Conservation (phyloP, 2,888 invertebrate genomes). For the Mesorhabditis belari region DNA sequence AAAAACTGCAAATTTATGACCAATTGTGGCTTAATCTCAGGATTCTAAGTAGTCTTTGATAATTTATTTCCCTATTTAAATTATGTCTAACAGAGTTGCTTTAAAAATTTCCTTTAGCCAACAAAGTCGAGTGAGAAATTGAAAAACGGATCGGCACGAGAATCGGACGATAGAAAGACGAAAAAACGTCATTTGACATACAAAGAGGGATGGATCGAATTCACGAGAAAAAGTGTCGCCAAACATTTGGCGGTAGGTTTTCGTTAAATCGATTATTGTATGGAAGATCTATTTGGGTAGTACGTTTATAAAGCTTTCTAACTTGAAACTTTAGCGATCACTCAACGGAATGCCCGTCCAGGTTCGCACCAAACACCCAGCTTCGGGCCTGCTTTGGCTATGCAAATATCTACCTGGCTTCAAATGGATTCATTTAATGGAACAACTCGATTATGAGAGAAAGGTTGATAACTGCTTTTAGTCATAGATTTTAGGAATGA, state of each 20-base stretch:
- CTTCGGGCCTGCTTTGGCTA: slow-evolving; percentile 86
- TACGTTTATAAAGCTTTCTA: not conserved
- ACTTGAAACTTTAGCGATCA: not conserved
- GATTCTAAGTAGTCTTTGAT: no score
- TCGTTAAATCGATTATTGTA: no score
- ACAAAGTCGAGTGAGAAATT: not conserved
- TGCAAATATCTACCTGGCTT: slow-evolving; percentile 88
- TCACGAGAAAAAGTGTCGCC: slow-evolving; percentile 39
- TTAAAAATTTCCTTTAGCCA: not conserved
- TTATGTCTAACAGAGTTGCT: not conserved
- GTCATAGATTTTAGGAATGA: not conserved
- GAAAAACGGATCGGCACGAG: not conserved
- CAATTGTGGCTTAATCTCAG: not conserved
- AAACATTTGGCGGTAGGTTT: slow-evolving; percentile 19
- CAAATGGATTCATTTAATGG: slow-evolving; percentile 90
- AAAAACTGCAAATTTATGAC: not conserved
- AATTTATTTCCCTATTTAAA: no score
- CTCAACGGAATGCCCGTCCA: not conserved
- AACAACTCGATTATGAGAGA: slow-evolving; percentile 83
- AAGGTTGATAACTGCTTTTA: slow-evolving; percentile 68
- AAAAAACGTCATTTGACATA: slow-evolving; percentile 16
- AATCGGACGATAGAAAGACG: slow-evolving; percentile 12
- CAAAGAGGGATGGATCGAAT: slow-evolving; percentile 50
- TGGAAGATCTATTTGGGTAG: no score
- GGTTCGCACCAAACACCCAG: slow-evolving; percentile 53